Percentiles rank a stretch among this genome's conserved stretches.
phyloP scores from a whole-genome alignment of 2,797 vertebrate species.

The Acipenser transmontanus region DNA sequence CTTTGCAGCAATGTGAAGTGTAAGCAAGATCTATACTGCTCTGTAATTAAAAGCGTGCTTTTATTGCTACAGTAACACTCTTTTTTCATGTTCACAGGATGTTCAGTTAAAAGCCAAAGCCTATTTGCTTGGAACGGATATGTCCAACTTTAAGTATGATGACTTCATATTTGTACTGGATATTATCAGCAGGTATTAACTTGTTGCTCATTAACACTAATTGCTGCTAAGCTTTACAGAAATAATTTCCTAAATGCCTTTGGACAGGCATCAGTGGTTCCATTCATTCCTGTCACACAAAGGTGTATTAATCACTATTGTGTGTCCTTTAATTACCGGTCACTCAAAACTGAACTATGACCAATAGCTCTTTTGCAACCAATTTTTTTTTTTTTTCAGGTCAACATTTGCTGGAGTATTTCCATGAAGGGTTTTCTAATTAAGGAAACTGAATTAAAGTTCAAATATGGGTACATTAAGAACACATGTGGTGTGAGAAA shows the following conservation, averaged over 20 bases:
- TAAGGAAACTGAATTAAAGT: constrained; percentile 18
- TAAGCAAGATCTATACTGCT: not conserved
- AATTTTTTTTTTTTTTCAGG: constrained; percentile 14
- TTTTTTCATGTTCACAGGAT: constrained; percentile 57
- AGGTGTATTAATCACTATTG: constrained; percentile 5
- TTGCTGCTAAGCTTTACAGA: constrained; percentile 7
- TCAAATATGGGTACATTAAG: constrained; percentile 1
- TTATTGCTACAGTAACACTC: no score
- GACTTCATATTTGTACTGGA: constrained; percentile 98
- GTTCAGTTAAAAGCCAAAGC: constrained; percentile 97
- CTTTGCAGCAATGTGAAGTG: no score
- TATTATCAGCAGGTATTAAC: constrained; percentile 86
- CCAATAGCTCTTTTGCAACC: constrained; percentile 13
- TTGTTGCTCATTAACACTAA: constrained; percentile 34
- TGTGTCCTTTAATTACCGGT: constrained; percentile 29
- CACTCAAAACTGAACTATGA: constrained; percentile 17
- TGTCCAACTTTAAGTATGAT: constrained; percentile 97
- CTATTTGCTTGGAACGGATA: constrained; percentile 92
- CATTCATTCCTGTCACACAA: constrained; percentile 18
- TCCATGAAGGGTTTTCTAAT: not conserved
- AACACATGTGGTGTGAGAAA: constrained; percentile 15
- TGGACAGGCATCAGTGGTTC: constrained; percentile 25
- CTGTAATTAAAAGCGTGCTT: not conserved
- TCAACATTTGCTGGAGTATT: constrained; percentile 10
- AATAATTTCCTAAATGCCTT: not conserved